Conservation (phyloP, 2,113 vertebrate species). For the Synchiropus splendidus region DNA sequence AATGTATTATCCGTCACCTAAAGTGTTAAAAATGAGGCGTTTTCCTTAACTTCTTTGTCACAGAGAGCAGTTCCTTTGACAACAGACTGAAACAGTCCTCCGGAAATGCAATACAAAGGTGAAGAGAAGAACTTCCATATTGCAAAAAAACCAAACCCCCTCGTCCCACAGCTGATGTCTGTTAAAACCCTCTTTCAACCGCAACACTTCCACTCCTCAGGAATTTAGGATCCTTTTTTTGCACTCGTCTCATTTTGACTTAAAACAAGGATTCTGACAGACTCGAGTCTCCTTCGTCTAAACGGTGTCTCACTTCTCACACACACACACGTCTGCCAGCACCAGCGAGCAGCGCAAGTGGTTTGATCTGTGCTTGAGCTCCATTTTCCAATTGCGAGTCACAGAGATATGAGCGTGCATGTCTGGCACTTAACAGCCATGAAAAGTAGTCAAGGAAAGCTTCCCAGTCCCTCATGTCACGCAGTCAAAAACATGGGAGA, state of each 20-base stretch:
- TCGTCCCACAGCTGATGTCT: too few species aligned
- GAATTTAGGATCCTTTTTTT: too few species aligned
- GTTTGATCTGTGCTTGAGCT: slow-evolving; percentile 61
- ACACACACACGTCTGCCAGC: slow-evolving; percentile 29
- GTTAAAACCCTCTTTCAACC: too few species aligned
- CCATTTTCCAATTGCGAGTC: slow-evolving; percentile 46
- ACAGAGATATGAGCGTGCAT: slow-evolving; percentile 45
- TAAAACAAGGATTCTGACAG: background rate
- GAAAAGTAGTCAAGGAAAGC: slow-evolving; percentile 39
- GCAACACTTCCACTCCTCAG: too few species aligned
- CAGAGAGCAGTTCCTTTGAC: too few species aligned
- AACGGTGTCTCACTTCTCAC: slow-evolving; percentile 36
- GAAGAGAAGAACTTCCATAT: too few species aligned
- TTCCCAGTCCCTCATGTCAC: slow-evolving; percentile 27
- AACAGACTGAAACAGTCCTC: too few species aligned
- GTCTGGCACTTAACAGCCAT: slow-evolving; percentile 58
- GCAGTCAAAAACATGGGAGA: slow-evolving; percentile 30
- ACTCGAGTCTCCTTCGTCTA: slow-evolving; percentile 8
- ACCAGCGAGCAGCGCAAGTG: slow-evolving; percentile 31
- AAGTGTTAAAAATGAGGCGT: too few species aligned
- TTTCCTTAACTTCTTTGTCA: too few species aligned
- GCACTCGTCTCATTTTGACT: background rate
- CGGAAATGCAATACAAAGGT: too few species aligned
- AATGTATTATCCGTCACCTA: too few species aligned
- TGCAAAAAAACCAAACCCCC: too few species aligned